A percentile compares a stretch with the other conserved stretches of the same genome.
phyloP scores from a whole-genome alignment of 2,797 vertebrate genomes.

The Cynopterus sphinx region DNA sequence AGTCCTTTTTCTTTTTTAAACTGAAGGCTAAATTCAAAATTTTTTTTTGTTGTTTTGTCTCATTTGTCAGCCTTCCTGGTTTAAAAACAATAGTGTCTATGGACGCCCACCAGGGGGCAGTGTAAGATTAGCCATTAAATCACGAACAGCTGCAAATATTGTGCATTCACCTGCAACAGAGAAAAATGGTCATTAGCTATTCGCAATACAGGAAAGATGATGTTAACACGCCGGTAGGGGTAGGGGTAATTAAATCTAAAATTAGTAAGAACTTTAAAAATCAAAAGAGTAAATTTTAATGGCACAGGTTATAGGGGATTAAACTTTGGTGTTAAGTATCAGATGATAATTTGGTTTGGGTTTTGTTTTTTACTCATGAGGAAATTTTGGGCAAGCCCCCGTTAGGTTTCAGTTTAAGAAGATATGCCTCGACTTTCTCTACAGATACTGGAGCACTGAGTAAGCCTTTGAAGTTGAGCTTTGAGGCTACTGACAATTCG shows the following conservation, averaged over 20 bases:
- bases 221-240: conserved; percentile 75
- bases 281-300: conserved; percentile 64
- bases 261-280: conserved; percentile 64
- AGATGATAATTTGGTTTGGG: conserved; percentile 40
- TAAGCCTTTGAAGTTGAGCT: conserved; percentile 36
- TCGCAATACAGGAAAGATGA: conserved; percentile 79
- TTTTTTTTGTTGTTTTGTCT: conserved; percentile 82
- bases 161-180: conserved; percentile 96
- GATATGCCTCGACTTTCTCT: conserved; percentile 24
- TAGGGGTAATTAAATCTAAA: conserved; percentile 70
- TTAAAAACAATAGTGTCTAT: conserved; percentile 89
- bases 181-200: conserved; percentile 88
- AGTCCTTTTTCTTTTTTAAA: conserved; percentile 85
- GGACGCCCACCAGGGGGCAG: conserved; percentile 95
- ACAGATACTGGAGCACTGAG: background rate
- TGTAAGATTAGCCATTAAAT: conserved; percentile 98
- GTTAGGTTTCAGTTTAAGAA: conserved; percentile 41
- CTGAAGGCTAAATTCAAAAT: conserved; percentile 85
- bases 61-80: conserved; percentile 87
- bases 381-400: conserved; percentile 24
- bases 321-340: conserved; percentile 38
- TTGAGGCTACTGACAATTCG: background rate
- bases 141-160: conserved; percentile 98
- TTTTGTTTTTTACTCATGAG: conserved; percentile 46
- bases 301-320: conserved; percentile 32